phyloP scores from a whole-genome alignment of 2,113 vertebrate genomes.

The Marmota flaviventris region DNA sequence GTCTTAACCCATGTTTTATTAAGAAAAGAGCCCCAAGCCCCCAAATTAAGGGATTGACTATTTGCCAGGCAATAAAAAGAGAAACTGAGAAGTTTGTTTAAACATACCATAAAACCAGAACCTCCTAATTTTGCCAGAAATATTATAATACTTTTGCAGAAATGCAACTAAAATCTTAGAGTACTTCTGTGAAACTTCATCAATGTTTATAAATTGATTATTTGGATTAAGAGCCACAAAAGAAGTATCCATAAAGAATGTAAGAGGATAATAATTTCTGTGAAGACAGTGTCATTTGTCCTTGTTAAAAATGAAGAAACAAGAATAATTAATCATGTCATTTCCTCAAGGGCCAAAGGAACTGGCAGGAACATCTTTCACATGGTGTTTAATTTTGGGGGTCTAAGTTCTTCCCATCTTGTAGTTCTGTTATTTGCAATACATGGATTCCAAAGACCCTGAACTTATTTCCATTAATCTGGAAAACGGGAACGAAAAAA shows the following conservation, averaged over 20 bases:
- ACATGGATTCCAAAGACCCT: not conserved
- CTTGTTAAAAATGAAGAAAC: conserved; percentile 16
- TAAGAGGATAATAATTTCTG: not conserved
- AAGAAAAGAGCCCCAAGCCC: not conserved
- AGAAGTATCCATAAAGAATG: not conserved
- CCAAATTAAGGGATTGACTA: not conserved
- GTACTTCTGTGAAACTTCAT: conserved; percentile 7
- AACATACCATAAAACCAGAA: not conserved
- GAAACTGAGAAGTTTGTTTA: conserved; percentile 43
- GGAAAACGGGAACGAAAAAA: not conserved
- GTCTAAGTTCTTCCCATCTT: not conserved
- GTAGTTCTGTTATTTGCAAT: not conserved
- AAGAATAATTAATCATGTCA: not conserved
- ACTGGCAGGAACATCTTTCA: not conserved
- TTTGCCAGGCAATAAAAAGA: not conserved
- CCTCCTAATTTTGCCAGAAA: conserved; percentile 27
- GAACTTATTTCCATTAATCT: not conserved
- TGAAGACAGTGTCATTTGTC: not conserved
- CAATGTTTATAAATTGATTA: not conserved
- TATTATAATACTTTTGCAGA: not conserved
- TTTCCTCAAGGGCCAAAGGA: not conserved
- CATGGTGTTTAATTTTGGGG: not conserved
- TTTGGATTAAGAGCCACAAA: not conserved
- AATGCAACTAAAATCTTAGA: not conserved
- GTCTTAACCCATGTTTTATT: not conserved